Evolutionary conservation across 1,140 invertebrate genomes (phyloP).

Genomic region (Fragariocoptes setiger): DNA sequence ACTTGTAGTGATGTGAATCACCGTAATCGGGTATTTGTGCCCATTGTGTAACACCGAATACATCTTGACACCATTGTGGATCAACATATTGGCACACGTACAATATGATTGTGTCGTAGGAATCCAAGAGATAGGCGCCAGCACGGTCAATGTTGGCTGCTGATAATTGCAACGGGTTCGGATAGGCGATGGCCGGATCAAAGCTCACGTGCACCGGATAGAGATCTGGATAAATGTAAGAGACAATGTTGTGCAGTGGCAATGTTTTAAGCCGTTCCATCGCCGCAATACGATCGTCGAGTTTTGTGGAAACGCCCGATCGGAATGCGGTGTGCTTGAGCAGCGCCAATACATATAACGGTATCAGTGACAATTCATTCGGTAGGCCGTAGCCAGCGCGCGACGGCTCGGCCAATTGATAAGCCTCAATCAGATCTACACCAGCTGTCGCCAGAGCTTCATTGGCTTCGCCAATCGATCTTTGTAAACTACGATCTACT

Average conservation of each 20-base stretch:
- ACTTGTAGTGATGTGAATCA: constrained; percentile 2
- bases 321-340: constrained; percentile 65
- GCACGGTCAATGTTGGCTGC: constrained; percentile 41
- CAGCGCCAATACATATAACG: constrained; percentile 58
- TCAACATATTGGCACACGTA: constrained; percentile 52
- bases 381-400: constrained; percentile 29
- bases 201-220: constrained; percentile 42
- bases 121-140: constrained; percentile 69
- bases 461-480: constrained; percentile 57
- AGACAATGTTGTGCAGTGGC: constrained; percentile 44
- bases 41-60: constrained; percentile 31
- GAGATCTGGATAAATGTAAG: constrained; percentile 63
- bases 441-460: constrained; percentile 86
- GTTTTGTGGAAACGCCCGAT: constrained; percentile 42
- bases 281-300: constrained; percentile 68
- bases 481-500: constrained; percentile 56
- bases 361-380: constrained; percentile 38
- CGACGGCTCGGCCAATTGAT: constrained; percentile 20
- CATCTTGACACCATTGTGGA: constrained; percentile 34
- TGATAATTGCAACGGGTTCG: constrained; percentile 20
- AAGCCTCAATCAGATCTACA: constrained; percentile 57
- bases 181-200: not conserved
- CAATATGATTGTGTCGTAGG: constrained; percentile 44
- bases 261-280: constrained; percentile 77
- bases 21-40: constrained; percentile 24